phyloP scores from a whole-genome alignment of 2,797 vertebrate genomes.

The Squalus acanthias region DNA sequence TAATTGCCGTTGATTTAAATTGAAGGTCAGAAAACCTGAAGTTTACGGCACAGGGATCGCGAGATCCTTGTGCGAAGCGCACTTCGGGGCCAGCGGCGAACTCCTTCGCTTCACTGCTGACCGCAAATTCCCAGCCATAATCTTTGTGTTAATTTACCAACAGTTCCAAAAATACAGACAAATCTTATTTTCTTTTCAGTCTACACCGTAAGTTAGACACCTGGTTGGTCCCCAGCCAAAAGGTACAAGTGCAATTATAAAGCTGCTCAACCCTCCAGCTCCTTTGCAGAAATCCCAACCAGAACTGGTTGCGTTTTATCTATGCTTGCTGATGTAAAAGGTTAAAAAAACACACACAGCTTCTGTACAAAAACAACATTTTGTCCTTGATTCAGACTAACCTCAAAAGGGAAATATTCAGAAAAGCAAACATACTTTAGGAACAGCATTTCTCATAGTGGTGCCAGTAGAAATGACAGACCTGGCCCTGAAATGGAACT shows the following conservation, averaged over 20 bases:
- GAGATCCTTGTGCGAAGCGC: too few species aligned
- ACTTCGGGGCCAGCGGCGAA: too few species aligned
- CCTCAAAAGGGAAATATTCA: conserved; percentile 28
- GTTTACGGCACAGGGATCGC: too few species aligned
- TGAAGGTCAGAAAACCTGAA: too few species aligned
- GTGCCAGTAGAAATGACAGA: conserved; percentile 27
- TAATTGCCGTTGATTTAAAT: too few species aligned
- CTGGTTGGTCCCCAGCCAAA: neutral
- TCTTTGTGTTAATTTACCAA: neutral
- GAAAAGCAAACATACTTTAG: conserved; percentile 16
- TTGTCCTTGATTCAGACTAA: neutral
- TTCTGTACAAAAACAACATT: conserved; percentile 18
- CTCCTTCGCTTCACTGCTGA: too few species aligned
- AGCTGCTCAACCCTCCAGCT: neutral
- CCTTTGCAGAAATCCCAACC: neutral
- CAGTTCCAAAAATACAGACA: neutral
- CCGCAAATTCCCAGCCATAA: neutral
- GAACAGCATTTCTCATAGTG: conserved; percentile 10
- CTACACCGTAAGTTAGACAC: neutral
- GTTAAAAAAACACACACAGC: neutral
- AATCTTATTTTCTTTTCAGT: neutral
- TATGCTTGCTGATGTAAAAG: neutral
- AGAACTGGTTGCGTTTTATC: neutral
- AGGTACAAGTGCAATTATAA: neutral
- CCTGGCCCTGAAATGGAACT: conserved; percentile 6